Evolutionary conservation across 2,888 invertebrate species (phyloP).

Genomic region (Philopedon plagiatum): DNA sequence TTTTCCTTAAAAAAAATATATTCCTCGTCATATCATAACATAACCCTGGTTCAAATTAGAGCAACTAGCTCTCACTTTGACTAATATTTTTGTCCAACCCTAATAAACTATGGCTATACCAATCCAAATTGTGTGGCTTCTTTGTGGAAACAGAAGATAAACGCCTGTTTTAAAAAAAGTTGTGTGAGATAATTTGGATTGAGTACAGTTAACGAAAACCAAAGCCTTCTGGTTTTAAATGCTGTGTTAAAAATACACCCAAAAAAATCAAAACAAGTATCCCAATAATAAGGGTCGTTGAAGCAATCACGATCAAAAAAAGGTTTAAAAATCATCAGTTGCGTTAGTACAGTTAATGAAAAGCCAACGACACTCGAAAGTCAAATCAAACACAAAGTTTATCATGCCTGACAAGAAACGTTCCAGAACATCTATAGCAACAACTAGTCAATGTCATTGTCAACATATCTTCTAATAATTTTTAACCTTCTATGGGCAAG

Average conservation of each 20-base stretch:
- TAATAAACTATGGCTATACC: too few species aligned
- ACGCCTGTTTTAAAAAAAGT: not conserved
- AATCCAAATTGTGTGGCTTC: too few species aligned
- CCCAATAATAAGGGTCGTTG: not conserved
- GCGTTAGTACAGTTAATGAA: not conserved
- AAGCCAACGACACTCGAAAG: slow-evolving; percentile 34
- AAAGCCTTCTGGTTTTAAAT: not conserved
- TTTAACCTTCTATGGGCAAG: slow-evolving; percentile 58
- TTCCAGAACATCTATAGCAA: slow-evolving; percentile 25
- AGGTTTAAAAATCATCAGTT: not conserved
- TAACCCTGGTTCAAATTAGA: too few species aligned
- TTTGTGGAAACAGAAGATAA: too few species aligned
- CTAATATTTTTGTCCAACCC: too few species aligned
- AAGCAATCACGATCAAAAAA: not conserved
- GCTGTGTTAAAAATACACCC: not conserved
- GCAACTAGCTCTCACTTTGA: too few species aligned
- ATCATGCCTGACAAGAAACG: slow-evolving; percentile 54
- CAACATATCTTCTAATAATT: slow-evolving; percentile 59
- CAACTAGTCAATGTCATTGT: slow-evolving; percentile 58
- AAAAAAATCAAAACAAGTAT: not conserved
- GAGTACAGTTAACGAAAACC: not conserved
- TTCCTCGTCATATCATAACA: too few species aligned
- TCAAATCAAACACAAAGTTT: slow-evolving; percentile 45
- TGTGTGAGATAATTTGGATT: not conserved
- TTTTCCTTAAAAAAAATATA: too few species aligned